A percentile compares a stretch with the other conserved stretches of the same genome.
Conservation (phyloP, 2,113 vertebrate genomes). For the Propithecus coquereli region DNA sequence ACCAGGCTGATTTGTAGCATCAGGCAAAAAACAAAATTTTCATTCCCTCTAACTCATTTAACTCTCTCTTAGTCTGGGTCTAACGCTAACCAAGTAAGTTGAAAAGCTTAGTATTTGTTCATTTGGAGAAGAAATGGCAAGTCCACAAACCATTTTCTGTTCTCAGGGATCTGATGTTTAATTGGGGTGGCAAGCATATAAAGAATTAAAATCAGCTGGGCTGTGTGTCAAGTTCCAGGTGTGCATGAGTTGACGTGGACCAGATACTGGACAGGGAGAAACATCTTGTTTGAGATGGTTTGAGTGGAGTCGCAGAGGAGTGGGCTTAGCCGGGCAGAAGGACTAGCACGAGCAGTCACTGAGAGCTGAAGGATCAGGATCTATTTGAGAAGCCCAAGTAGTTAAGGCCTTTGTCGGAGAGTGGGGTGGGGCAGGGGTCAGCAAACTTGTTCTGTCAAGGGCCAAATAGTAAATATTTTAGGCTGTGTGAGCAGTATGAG, state of each 20-base stretch:
- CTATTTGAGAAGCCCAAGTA: neutral
- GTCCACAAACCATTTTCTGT: neutral
- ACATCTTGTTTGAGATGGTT: neutral
- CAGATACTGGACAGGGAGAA: neutral
- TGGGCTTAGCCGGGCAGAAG: neutral
- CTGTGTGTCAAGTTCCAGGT: neutral
- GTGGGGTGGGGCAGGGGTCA: neutral
- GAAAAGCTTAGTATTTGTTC: constrained; percentile 3
- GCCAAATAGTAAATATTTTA: neutral
- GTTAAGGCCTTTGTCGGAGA: neutral
- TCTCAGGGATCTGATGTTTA: neutral
- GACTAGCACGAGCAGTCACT: neutral
- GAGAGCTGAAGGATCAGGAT: neutral
- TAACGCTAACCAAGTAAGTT: neutral
- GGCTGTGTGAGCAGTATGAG: neutral
- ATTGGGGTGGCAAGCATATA: neutral
- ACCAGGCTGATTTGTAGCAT: neutral
- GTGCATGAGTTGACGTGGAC: neutral
- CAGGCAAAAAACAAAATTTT: neutral
- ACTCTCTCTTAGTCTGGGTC: neutral
- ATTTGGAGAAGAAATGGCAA: neutral
- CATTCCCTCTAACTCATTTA: neutral
- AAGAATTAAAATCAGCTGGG: neutral
- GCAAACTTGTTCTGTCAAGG: neutral
- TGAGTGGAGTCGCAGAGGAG: neutral